These are phyloP conservation scores for Plebejus argus DNA, from an alignment of 2,888 invertebrate species.

Conservation along the genomic window DNA sequence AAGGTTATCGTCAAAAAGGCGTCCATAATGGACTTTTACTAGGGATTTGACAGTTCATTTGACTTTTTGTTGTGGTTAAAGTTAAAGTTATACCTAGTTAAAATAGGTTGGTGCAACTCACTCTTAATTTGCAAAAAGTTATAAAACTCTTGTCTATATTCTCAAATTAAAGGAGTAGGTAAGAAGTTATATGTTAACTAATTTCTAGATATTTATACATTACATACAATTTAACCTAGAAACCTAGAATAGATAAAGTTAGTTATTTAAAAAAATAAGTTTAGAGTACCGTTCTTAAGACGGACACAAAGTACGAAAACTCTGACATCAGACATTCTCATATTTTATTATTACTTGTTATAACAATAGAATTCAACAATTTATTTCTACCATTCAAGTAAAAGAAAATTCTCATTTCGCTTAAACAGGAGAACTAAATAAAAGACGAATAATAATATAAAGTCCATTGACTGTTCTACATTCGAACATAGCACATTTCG, in stretches of 20 bases:
- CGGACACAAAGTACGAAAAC: background rate
- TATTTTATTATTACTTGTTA: background rate
- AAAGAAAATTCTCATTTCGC: background rate
- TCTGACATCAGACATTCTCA: background rate
- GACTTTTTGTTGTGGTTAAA: too few species aligned
- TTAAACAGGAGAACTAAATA: constrained; percentile 1
- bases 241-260: background rate
- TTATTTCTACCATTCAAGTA: background rate
- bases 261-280: background rate
- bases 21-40: too few species aligned
- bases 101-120: too few species aligned
- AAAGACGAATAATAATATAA: constrained; percentile 11
- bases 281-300: background rate
- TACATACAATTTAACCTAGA: background rate
- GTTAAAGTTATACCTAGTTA: too few species aligned
- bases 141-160: too few species aligned
- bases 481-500: constrained; percentile 12
- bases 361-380: background rate
- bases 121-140: too few species aligned
- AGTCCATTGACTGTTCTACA: constrained; percentile 28
- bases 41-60: too few species aligned
- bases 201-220: background rate
- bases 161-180: too few species aligned
- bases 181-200: too few species aligned
- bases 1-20: too few species aligned